These are phyloP conservation scores for Artemisiospiza belli DNA, from an alignment of 2,113 vertebrate species.

Conservation along the genomic window DNA sequence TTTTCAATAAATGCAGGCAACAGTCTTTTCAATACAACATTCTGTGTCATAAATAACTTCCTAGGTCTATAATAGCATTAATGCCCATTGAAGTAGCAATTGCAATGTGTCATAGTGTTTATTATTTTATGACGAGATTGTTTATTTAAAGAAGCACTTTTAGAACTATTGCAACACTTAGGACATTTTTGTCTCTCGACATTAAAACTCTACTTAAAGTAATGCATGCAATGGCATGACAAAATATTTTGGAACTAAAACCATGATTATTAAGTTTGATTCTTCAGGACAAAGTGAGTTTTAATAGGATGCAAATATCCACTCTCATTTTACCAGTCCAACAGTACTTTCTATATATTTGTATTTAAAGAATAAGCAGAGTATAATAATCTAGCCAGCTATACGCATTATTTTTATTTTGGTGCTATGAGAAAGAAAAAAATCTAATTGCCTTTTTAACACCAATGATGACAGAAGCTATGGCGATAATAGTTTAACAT, in stretches of 20 bases:
- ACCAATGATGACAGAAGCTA: not conserved
- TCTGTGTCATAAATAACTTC: not conserved
- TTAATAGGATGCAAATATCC: not conserved
- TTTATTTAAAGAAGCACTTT: not conserved
- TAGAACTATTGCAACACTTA: not conserved
- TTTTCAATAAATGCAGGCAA: not conserved
- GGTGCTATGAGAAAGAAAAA: not conserved
- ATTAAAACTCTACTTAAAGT: not conserved
- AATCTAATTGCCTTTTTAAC: conserved; percentile 8
- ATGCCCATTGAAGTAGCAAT: not conserved
- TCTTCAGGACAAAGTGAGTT: not conserved
- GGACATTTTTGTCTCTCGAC: not conserved
- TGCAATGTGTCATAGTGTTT: not conserved
- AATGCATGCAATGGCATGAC: not conserved
- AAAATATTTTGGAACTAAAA: not conserved
- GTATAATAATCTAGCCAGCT: not conserved
- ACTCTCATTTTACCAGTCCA: not conserved
- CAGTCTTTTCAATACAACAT: not conserved
- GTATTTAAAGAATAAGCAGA: not conserved
- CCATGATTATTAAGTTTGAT: not conserved
- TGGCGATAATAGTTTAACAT: not conserved
- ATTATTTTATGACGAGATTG: not conserved
- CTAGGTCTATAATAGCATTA: not conserved
- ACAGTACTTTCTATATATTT: not conserved
- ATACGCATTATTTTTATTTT: not conserved